A percentile compares a stretch with the other conserved stretches of the same genome.
Conservation (phyloP, 2,797 vertebrate species). For the Lagodon rhomboides region DNA sequence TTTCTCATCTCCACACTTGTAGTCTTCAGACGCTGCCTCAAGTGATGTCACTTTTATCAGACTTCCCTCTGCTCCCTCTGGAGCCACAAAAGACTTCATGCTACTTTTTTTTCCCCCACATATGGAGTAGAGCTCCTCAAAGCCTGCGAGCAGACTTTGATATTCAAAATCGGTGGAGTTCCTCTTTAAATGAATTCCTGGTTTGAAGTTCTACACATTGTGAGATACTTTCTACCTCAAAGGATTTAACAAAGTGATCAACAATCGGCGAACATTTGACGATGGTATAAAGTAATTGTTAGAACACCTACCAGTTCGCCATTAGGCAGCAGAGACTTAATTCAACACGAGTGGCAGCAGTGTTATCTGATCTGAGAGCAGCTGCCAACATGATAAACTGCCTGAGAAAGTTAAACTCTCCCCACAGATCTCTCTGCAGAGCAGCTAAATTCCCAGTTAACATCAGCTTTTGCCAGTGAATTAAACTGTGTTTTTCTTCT, state of each 20-base stretch:
- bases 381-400: constrained; percentile 52
- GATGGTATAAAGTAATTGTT: background rate
- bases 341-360: constrained; percentile 14
- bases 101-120: background rate
- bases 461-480: constrained; percentile 53
- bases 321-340: constrained; percentile 29
- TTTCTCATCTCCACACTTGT: background rate
- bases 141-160: background rate
- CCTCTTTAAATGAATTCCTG: background rate
- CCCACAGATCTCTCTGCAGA: constrained; percentile 31
- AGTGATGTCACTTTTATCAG: background rate
- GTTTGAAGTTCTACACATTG: background rate
- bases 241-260: background rate
- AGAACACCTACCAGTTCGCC: background rate
- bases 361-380: constrained; percentile 31
- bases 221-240: background rate
- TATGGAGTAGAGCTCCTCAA: background rate
- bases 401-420: constrained; percentile 46
- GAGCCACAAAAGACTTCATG: background rate
- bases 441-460: constrained; percentile 31
- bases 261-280: background rate
- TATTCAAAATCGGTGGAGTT: background rate
- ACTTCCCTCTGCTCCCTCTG: background rate
- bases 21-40: background rate
- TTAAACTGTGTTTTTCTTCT: constrained; percentile 38